Conservation (phyloP, 1,140 invertebrate genomes). For the Apis cerana region DNA sequence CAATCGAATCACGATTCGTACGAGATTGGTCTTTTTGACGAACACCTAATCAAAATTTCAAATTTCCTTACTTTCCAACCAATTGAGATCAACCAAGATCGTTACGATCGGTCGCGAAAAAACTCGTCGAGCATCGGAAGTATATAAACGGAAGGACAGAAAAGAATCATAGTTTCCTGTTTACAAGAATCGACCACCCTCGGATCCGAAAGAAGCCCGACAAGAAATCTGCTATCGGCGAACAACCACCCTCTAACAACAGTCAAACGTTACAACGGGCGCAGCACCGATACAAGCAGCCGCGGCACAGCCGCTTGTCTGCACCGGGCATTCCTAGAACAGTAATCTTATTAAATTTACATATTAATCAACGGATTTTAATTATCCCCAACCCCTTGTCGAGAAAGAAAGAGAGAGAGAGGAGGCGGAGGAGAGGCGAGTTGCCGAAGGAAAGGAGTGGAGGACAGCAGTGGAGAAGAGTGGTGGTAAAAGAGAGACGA, state of each 20-base stretch:
- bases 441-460: slow-evolving; percentile 21
- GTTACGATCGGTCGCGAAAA: no score
- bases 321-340: slow-evolving; percentile 84
- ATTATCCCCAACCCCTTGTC: slow-evolving; percentile 87
- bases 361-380: slow-evolving; percentile 99
- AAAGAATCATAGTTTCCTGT: slow-evolving; percentile 24
- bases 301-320: slow-evolving; percentile 71
- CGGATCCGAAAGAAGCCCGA: slow-evolving; percentile 35
- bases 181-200: background rate
- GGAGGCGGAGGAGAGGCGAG: slow-evolving; percentile 1
- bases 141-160: no score
- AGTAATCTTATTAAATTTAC: slow-evolving; percentile 98
- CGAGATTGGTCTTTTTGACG: no score
- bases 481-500: slow-evolving; percentile 18
- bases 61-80: no score
- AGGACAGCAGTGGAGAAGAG: slow-evolving; percentile 28
- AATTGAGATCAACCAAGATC: no score
- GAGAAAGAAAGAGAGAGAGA: slow-evolving; percentile 31
- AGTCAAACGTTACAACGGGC: slow-evolving; percentile 65
- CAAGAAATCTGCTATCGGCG: slow-evolving; percentile 43
- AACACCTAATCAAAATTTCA: no score
- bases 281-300: slow-evolving; percentile 63
- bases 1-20: no score
- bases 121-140: no score
- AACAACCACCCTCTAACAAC: slow-evolving; percentile 53